phyloP scores from a whole-genome alignment of 2,797 vertebrate species.

The Pangasius djambal region DNA sequence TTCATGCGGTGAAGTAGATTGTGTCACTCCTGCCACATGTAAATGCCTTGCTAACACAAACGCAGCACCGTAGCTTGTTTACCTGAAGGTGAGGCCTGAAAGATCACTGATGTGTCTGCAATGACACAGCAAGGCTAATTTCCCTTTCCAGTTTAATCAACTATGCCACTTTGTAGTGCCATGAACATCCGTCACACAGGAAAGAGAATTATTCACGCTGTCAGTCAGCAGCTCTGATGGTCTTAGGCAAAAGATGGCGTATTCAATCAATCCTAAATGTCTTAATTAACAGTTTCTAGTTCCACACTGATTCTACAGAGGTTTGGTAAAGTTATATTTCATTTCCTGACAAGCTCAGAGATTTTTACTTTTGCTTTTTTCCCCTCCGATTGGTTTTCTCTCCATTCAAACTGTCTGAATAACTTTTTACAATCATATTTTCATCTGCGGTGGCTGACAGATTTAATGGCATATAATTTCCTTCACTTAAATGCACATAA shows the following conservation, averaged over 20 bases:
- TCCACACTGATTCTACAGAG: background rate
- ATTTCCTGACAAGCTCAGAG: background rate
- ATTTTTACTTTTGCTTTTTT: background rate
- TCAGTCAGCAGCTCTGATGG: conserved; percentile 56
- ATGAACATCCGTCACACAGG: conserved; percentile 52
- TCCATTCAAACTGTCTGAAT: background rate
- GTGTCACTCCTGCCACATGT: conserved; percentile 1
- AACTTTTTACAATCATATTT: background rate
- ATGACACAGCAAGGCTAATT: conserved; percentile 50
- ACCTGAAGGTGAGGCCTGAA: conserved; percentile 47
- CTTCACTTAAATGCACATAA: conserved; percentile 11
- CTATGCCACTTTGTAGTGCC: conserved; percentile 48
- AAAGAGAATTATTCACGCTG: conserved; percentile 57
- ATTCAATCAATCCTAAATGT: conserved; percentile 61
- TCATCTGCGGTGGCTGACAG: conserved; percentile 13
- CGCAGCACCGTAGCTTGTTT: conserved; percentile 41
- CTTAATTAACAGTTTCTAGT: conserved; percentile 45
- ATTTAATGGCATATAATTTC: conserved; percentile 34
- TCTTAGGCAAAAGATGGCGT: conserved; percentile 30
- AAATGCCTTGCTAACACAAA: conserved; percentile 35
- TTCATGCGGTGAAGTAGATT: background rate
- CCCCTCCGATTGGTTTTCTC: background rate
- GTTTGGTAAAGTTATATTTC: background rate
- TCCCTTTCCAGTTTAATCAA: conserved; percentile 49
- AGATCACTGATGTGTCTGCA: conserved; percentile 47